Conservation (phyloP, 2,113 vertebrate species). For the Grus americana region DNA sequence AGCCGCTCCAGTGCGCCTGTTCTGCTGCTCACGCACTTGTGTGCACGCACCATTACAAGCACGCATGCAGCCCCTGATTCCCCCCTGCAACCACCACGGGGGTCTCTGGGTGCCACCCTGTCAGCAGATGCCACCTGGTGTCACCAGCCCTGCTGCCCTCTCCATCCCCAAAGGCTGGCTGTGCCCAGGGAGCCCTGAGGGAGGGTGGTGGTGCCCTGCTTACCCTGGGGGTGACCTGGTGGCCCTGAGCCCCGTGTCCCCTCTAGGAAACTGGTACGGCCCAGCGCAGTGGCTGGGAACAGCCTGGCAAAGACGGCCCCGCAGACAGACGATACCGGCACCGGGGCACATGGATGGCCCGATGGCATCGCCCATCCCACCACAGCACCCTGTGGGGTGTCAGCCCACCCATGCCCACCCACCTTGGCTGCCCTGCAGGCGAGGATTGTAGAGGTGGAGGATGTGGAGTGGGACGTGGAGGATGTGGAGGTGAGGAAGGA, state of each 20-base stretch:
- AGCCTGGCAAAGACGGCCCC: background rate
- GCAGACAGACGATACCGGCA: accelerated
- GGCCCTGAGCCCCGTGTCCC: background rate
- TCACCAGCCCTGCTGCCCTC: background rate
- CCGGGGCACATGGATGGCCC: accelerated
- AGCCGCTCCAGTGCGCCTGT: background rate
- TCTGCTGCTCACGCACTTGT: accelerated
- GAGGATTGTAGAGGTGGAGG: background rate
- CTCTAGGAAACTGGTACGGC: slow-evolving; percentile 16
- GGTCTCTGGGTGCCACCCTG: background rate
- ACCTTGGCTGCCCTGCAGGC: background rate
- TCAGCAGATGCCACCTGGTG: background rate
- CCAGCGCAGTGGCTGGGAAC: background rate
- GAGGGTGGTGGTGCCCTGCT: background rate
- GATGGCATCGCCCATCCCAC: background rate
- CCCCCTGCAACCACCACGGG: background rate
- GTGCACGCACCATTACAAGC: background rate
- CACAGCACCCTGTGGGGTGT: accelerated
- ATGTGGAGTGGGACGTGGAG: background rate
- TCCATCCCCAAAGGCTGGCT: background rate
- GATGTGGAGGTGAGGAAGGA: background rate
- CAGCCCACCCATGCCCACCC: accelerated
- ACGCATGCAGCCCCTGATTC: no score
- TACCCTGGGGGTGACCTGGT: background rate
- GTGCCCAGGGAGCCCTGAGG: background rate